A percentile compares a stretch with the other conserved stretches of the same genome.
These are phyloP conservation scores for Dasysyrphus albostriatus DNA, from an alignment of 2,888 invertebrate species.

Conservation along the genomic window DNA sequence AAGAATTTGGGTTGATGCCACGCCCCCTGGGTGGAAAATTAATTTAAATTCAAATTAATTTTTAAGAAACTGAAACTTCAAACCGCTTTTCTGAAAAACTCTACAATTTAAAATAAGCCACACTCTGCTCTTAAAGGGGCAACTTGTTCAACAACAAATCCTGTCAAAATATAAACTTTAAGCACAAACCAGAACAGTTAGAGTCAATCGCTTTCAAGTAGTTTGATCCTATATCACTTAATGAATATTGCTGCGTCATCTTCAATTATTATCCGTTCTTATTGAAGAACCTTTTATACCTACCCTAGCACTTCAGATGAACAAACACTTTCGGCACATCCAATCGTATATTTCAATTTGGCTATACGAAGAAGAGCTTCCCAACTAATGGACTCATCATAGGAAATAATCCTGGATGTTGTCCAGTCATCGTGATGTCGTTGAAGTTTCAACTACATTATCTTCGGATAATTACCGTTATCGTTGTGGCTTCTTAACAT, in stretches of 20 bases:
- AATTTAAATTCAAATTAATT: too few relatives aligned
- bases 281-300: slow-evolving; percentile 29
- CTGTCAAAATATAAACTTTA: not conserved
- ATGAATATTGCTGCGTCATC: slow-evolving; percentile 55
- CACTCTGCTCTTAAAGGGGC: too few relatives aligned
- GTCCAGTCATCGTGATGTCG: slow-evolving; percentile 67
- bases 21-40: too few relatives aligned
- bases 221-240: not conserved
- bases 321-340: slow-evolving; percentile 42
- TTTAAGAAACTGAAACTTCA: too few relatives aligned
- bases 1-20: too few relatives aligned
- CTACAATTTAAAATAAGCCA: too few relatives aligned
- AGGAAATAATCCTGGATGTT: slow-evolving; percentile 53
- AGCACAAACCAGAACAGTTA: not conserved
- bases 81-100: too few relatives aligned
- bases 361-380: not conserved
- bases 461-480: slow-evolving; percentile 67
- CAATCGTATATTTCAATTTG: slow-evolving; percentile 12
- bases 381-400: slow-evolving; percentile 68
- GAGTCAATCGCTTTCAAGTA: slow-evolving; percentile 24
- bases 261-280: slow-evolving; percentile 58
- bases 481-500: slow-evolving; percentile 66
- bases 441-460: slow-evolving; percentile 64
- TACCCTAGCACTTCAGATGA: slow-evolving; percentile 23
- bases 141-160: not conserved